These are phyloP conservation scores for Aphidius ervi DNA, from an alignment of 1,140 invertebrate species.

Conservation along the genomic window DNA sequence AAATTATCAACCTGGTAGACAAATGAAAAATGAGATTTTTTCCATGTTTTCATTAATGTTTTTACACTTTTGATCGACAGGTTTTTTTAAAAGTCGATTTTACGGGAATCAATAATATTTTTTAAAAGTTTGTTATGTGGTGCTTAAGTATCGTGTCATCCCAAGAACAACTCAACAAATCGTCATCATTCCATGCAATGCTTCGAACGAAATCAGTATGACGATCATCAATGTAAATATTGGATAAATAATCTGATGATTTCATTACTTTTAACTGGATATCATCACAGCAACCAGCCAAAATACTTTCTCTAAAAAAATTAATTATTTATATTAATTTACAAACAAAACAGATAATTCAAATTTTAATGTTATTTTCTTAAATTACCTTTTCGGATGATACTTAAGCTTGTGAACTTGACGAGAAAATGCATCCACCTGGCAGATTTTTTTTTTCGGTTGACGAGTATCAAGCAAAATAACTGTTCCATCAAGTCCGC, in stretches of 20 bases:
- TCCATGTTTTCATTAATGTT: too few relatives aligned
- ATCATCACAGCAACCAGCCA: constrained; percentile 43
- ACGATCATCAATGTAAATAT: constrained; percentile 31
- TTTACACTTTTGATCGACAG: too few relatives aligned
- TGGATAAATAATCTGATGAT: constrained; percentile 24
- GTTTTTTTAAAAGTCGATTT: too few relatives aligned
- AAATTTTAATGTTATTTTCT: constrained; percentile 13
- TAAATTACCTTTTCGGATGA: constrained; percentile 37
- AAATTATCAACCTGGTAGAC: too few relatives aligned
- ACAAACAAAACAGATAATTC: constrained; percentile 1
- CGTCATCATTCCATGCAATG: constrained; percentile 41
- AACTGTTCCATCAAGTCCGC: constrained; percentile 36
- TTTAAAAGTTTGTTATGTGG: background rate
- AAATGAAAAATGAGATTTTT: too few relatives aligned
- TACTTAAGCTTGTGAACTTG: constrained; percentile 38
- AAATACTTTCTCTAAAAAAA: constrained; percentile 31
- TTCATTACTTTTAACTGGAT: constrained; percentile 39
- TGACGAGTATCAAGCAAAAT: constrained; percentile 39
- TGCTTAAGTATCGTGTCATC: constrained; percentile 41
- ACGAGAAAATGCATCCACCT: constrained; percentile 27
- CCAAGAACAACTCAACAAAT: constrained; percentile 47
- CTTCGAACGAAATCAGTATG: constrained; percentile 46
- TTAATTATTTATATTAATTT: constrained; percentile 8
- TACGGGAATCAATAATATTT: too few relatives aligned
- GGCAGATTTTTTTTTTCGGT: constrained; percentile 17